These are phyloP conservation scores for Brachyalestes nurse DNA, from an alignment of 2,797 vertebrate genomes.

Conservation along the genomic window DNA sequence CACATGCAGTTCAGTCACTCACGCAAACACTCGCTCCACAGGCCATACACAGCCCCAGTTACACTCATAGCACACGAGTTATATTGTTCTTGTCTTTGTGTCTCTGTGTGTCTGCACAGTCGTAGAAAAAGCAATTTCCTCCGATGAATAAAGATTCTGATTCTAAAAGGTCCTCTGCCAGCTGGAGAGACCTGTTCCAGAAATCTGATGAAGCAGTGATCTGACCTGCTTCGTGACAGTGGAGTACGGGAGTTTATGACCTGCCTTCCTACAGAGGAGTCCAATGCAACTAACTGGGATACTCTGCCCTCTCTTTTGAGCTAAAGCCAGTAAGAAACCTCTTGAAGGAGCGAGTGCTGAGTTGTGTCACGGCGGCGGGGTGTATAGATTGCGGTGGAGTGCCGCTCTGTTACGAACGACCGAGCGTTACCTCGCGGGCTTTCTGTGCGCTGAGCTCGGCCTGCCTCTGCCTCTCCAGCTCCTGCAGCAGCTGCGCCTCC, in stretches of 20 bases:
- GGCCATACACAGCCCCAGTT: conserved; percentile 37
- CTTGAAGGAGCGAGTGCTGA: conserved; percentile 30
- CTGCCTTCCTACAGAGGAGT: too few relatives aligned
- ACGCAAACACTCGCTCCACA: conserved; percentile 48
- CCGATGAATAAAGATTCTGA: too few relatives aligned
- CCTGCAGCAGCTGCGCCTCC: conserved; percentile 99
- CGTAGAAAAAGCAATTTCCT: too few relatives aligned
- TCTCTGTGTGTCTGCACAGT: too few relatives aligned
- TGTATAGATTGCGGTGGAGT: conserved; percentile 47
- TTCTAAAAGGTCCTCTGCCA: too few relatives aligned
- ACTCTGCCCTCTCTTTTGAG: too few relatives aligned
- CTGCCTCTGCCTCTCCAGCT: conserved; percentile 98
- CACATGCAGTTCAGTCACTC: conserved; percentile 51
- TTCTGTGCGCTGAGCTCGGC: conserved; percentile 96
- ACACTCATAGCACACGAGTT: conserved; percentile 32
- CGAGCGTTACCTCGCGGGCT: conserved; percentile 99
- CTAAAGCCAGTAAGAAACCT: not conserved
- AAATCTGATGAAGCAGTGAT: too few relatives aligned
- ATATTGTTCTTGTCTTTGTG: too few relatives aligned
- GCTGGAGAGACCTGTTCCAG: too few relatives aligned
- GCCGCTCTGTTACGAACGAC: conserved; percentile 95
- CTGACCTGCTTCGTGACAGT: too few relatives aligned
- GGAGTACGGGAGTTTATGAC: too few relatives aligned
- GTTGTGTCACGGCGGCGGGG: conserved; percentile 42
- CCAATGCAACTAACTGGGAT: not conserved